Evolutionary conservation across 2,797 vertebrate genomes (phyloP), one percentile per base, ranked within the genome.

Genomic region (Rhinatrema bivittatum): DNA sequence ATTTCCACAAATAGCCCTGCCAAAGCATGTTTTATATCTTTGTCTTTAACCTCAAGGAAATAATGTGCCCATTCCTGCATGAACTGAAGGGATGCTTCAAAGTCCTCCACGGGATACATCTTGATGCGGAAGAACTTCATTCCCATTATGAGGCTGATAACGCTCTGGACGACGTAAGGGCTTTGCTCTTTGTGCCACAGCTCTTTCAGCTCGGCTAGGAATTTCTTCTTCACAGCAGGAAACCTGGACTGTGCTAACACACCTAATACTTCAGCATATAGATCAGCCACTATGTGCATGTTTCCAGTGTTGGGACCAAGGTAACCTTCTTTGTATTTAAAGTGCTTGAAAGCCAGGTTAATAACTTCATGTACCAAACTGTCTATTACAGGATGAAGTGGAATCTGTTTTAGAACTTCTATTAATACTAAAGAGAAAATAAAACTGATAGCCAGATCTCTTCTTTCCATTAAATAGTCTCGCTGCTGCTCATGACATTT

Each of bases 51-150:
- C 81, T 99, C 96, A 55, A 98, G 73, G 79, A 98, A 98, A 79
- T 97, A 98, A 76, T 96, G 95, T 12, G 95, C 96, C 68, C 96
- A 99, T 79, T 99, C 96, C 96, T 99, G 96, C 94, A 99, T 97
- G 65, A 99, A 99, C 83, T 94, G 94, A 74, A 99, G 93, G 46
- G 94, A 99, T 16, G 94, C 94, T 72, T 98, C 96, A 25, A 99
- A 99, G 76, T 98, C 96, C 56, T 99, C 96, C 70, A 99, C 96
- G 1, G 96, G 96, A 70, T 99, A 99, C 96, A 99, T 99, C 78
- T 99, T 99, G 60, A 99, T 94, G 41, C 96, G 89, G 57, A 99
- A 99, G 73, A 98, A 99, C 70, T 99, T 99, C 81, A 99, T 91
- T 25, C 96, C 96, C 96, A 99, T 99, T 65, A 99, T 98, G 54